A percentile compares a stretch with the other conserved stretches of the same genome.
Conservation (phyloP, 1,140 invertebrate species). For the Cherax destructor region DNA sequence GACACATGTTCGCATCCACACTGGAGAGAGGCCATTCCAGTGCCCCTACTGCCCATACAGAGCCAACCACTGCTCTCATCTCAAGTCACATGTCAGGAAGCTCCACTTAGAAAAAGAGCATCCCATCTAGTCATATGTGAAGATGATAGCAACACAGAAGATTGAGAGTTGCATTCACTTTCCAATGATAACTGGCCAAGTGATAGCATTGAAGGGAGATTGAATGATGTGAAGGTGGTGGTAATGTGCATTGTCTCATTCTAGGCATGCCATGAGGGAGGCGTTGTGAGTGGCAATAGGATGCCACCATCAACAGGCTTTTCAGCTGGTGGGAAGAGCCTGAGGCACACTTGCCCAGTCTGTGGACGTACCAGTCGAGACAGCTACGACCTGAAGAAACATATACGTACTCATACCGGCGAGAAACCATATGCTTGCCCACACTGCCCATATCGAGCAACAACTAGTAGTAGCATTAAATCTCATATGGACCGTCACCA, state of each 20-base stretch:
- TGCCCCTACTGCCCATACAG: slow-evolving; percentile 60
- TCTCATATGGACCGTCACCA: slow-evolving; percentile 53
- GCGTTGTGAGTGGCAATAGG: slow-evolving; percentile 52
- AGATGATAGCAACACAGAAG: slow-evolving; percentile 26
- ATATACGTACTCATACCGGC: slow-evolving; percentile 54
- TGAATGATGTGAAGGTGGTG: slow-evolving; percentile 45
- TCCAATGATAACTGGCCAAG: slow-evolving; percentile 13
- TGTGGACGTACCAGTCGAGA: slow-evolving; percentile 60
- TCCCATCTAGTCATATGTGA: slow-evolving; percentile 13
- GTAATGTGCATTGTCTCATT: slow-evolving; percentile 60
- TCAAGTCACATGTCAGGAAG: slow-evolving; percentile 61
- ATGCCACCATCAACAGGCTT: slow-evolving; percentile 28
- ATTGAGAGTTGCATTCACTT: not conserved
- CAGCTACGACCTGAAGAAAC: slow-evolving; percentile 66
- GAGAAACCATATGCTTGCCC: slow-evolving; percentile 52
- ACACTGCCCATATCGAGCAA: slow-evolving; percentile 52
- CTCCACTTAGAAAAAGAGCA: slow-evolving; percentile 44
- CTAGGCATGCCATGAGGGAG: slow-evolving; percentile 57
- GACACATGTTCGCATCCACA: slow-evolving; percentile 61
- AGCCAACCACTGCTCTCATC: slow-evolving; percentile 62
- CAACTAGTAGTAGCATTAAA: slow-evolving; percentile 62
- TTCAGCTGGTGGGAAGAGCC: slow-evolving; percentile 37
- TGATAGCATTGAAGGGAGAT: not conserved
- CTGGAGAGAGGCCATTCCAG: slow-evolving; percentile 56
- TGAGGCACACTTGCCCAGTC: slow-evolving; percentile 52